These are phyloP conservation scores for Notarius quadriscutis DNA, from an alignment of 2,113 vertebrate genomes.

Conservation along the genomic window DNA sequence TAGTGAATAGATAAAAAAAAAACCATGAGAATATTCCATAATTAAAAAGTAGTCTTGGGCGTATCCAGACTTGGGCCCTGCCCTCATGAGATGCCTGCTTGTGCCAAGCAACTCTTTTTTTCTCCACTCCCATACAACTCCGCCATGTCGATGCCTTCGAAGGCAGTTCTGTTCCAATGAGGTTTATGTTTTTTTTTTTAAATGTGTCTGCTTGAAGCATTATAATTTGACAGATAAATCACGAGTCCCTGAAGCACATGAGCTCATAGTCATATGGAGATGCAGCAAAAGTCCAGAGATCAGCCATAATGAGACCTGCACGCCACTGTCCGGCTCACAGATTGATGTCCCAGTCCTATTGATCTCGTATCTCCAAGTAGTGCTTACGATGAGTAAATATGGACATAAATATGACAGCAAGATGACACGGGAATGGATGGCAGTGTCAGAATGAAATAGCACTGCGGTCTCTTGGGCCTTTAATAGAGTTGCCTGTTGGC, in stretches of 20 bases:
- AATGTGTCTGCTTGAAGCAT: slow-evolving; percentile 8
- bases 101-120: background rate
- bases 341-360: slow-evolving; percentile 48
- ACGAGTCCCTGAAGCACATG: slow-evolving; percentile 4
- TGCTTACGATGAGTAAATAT: slow-evolving; percentile 50
- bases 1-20: background rate
- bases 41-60: background rate
- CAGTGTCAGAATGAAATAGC: slow-evolving; percentile 36
- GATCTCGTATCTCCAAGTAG: slow-evolving; percentile 44
- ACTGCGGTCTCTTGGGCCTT: slow-evolving; percentile 3
- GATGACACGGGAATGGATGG: slow-evolving; percentile 39
- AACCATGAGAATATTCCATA: background rate
- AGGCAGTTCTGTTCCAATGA: background rate
- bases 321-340: slow-evolving; percentile 25
- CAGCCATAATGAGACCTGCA: slow-evolving; percentile 22
- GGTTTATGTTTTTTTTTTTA: slow-evolving; percentile 7
- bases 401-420: slow-evolving; percentile 50
- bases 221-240: slow-evolving; percentile 44
- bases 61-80: background rate
- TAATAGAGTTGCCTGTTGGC: slow-evolving; percentile 36
- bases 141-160: background rate
- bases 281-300: slow-evolving; percentile 22
- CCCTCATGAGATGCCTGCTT: background rate
- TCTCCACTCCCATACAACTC: background rate
- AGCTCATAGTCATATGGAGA: slow-evolving; percentile 6